Evolutionary conservation across 2,797 vertebrate species (phyloP).

Genomic region (Knipowitschia caucasica): DNA sequence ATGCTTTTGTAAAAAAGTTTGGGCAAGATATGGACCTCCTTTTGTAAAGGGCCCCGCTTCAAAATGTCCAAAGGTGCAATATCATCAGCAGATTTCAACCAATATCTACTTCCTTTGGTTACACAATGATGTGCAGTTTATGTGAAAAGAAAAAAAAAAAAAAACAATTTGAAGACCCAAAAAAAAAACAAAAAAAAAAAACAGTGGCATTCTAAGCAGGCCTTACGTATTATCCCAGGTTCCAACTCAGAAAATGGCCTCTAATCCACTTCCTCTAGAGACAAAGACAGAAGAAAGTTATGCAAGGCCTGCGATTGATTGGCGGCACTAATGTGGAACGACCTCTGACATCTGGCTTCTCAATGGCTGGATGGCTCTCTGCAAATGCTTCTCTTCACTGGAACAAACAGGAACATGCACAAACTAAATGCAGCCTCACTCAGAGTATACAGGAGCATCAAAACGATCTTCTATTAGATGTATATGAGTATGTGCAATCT

Average conservation of each 20-base stretch:
- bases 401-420: constrained; percentile 56
- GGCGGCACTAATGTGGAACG: constrained; percentile 70
- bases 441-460: constrained; percentile 10
- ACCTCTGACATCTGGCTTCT: constrained; percentile 73
- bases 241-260: constrained; percentile 60
- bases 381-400: constrained; percentile 52
- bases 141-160: no score
- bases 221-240: constrained; percentile 70
- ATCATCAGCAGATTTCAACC: no score
- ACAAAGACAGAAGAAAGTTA: constrained; percentile 70
- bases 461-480: constrained; percentile 18
- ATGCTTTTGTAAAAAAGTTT: no score
- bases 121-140: no score
- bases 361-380: constrained; percentile 59
- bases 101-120: no score
- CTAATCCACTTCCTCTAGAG: constrained; percentile 73
- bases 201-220: constrained; percentile 67
- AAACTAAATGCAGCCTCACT: constrained; percentile 45
- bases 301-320: constrained; percentile 72
- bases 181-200: no score
- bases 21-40: no score
- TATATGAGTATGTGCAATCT: constrained; percentile 15
- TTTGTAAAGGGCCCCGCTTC: no score
- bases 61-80: no score
- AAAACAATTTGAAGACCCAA: constrained; percentile 45